Base-by-base conservation (phyloP, 2,888 invertebrate species). In the Pollenia griseotomentosa region DNA sequence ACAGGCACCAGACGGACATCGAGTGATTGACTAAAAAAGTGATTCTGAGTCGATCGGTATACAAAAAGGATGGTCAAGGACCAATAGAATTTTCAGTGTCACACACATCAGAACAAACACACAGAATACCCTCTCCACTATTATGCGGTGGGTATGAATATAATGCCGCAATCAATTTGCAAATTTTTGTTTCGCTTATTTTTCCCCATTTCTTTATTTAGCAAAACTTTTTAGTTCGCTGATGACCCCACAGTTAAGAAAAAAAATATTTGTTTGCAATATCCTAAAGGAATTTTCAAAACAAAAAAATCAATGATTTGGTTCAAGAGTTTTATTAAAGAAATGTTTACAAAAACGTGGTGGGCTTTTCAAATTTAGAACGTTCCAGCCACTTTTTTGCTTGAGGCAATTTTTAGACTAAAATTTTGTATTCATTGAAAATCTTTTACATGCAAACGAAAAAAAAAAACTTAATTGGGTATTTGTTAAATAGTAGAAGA, bases 91-190 rank as follows among this genome's bases (percentile, higher is more conserved):
- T 2, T 6, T 33, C 4, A 33, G 33, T 33, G 33, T 33, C 0
- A 33, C 33, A 33, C 5, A 5, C 33, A 6, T 33, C 33, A 33
- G 5, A 5, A 33, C 5, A 33, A 33, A 4, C 33, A 1, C 1
- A 33, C 1, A 33, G n/a, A n/a, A 33, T 33, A 33, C 33, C 33
- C 5, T 33, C 33, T 33, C 33, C 6, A 6, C 3, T 23, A 23
- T 23, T 23, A 3, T 33, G 33, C 4, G 1, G 2, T 33, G 2
- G 33, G 33, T 33, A 33, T 33, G 6, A 33, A 33, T 6, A 33
- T 48, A 59, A n/a, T 70, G 40, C 63, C 77, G 66, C 57, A 77
- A 86, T 86, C 86, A 78, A 73, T 82, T 85, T 85, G 48, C 66
- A 51, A 59, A 6, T 40, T 33, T 33, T 53, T 53, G 16, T 42